Conservation (phyloP, 2,113 vertebrate genomes). For the Callipepla squamata region DNA sequence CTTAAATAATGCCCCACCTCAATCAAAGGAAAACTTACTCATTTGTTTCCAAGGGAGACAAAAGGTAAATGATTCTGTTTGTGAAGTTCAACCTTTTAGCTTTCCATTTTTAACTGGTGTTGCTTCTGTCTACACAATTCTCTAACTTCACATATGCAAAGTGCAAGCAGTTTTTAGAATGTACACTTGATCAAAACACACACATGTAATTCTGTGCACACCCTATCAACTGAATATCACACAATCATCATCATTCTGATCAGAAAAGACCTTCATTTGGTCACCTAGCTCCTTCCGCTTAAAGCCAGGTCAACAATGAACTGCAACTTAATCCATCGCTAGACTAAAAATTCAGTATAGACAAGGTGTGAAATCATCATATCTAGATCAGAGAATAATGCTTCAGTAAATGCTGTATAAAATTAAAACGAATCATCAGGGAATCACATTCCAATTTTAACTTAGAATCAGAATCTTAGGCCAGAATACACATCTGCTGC, state of each 20-base stretch:
- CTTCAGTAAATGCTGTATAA: not conserved
- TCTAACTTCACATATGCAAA: not conserved
- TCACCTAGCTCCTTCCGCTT: not conserved
- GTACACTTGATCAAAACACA: not conserved
- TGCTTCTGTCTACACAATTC: not conserved
- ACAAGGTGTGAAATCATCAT: not conserved
- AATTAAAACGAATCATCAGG: not conserved
- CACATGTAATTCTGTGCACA: not conserved
- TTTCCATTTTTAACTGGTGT: not conserved
- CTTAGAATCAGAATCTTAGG: not conserved
- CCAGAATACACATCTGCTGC: not conserved
- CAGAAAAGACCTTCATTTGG: not conserved
- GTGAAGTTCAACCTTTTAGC: not conserved
- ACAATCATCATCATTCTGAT: not conserved
- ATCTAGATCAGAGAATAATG: not conserved
- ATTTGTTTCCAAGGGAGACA: not conserved
- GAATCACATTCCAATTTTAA: slow-evolving; percentile 16
- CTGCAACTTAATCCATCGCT: not conserved
- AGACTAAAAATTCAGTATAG: not conserved
- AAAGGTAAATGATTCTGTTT: not conserved
- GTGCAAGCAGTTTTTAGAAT: not conserved
- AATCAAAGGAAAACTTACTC: not conserved
- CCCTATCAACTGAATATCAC: not conserved
- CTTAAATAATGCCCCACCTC: not conserved
- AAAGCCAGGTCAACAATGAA: not conserved